Evolutionary conservation across 2,888 invertebrate genomes (phyloP).

Genomic region (Oligia fasciuncula): DNA sequence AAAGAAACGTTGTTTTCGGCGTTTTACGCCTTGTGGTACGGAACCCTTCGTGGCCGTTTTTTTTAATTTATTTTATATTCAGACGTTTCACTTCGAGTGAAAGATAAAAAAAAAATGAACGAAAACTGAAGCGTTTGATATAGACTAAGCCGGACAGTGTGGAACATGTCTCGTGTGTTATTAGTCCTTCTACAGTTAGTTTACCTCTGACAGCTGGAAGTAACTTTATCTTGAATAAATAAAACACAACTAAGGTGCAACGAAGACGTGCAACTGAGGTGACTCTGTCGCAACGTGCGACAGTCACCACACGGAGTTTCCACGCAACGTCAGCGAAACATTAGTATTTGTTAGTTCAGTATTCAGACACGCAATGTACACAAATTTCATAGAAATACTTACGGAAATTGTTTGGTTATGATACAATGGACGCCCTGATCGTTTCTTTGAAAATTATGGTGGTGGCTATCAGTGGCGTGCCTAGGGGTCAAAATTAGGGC

Average conservation of each 20-base stretch:
- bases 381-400: conserved; percentile 37
- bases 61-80: background rate
- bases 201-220: background rate
- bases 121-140: background rate
- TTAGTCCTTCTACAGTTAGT: background rate
- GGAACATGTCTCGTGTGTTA: too few relatives aligned
- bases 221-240: too few relatives aligned
- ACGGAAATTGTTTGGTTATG: conserved; percentile 13
- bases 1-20: too few relatives aligned
- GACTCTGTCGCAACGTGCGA: too few relatives aligned
- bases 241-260: background rate
- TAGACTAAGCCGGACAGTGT: background rate
- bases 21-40: too few relatives aligned
- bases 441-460: conserved; percentile 31
- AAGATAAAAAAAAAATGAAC: background rate
- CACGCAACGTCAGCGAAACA: conserved; percentile 35
- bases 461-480: too few relatives aligned
- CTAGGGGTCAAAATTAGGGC: too few relatives aligned
- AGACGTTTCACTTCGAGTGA: background rate
- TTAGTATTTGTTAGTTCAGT: conserved; percentile 9
- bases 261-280: conserved; percentile 5
- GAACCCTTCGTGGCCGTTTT: too few relatives aligned
- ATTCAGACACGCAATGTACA: conserved; percentile 26
- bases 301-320: conserved; percentile 22
- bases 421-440: conserved; percentile 29